These are phyloP conservation scores for Mallotus villosus DNA, from an alignment of 2,797 vertebrate genomes.

Conservation along the genomic window DNA sequence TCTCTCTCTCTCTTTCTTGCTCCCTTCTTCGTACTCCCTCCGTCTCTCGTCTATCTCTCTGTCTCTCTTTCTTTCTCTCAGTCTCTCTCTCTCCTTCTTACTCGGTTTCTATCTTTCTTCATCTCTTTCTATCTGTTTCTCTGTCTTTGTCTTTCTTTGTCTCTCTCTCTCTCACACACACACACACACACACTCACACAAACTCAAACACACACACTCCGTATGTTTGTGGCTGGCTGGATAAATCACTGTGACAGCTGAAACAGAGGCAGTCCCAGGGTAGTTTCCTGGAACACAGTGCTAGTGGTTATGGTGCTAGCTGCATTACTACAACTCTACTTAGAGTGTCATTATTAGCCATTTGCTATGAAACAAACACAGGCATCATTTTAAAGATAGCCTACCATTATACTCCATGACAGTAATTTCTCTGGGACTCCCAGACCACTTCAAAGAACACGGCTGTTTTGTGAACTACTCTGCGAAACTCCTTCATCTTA, in stretches of 20 bases:
- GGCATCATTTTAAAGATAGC: background rate
- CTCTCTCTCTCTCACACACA: background rate
- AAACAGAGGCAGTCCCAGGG: conserved; percentile 53
- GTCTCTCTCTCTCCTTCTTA: background rate
- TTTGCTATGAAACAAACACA: background rate
- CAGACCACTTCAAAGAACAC: background rate
- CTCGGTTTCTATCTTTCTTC: background rate
- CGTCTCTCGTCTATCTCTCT: too few relatives aligned
- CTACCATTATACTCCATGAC: background rate
- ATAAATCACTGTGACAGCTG: conserved; percentile 62
- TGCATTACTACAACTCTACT: background rate
- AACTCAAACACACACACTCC: conserved; percentile 23
- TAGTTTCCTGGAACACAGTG: conserved; percentile 12
- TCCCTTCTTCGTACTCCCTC: background rate
- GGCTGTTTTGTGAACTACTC: too few relatives aligned
- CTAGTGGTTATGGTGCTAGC: background rate
- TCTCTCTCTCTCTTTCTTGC: too few relatives aligned
- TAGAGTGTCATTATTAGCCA: background rate
- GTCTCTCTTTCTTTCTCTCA: background rate
- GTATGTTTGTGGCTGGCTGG: conserved; percentile 53
- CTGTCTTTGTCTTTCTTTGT: too few relatives aligned
- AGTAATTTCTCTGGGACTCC: background rate
- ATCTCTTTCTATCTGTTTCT: too few relatives aligned
- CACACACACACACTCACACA: conserved; percentile 21
- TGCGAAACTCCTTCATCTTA: background rate